These are phyloP conservation scores for Melitaea cinxia DNA, from an alignment of 1,140 invertebrate species.

Conservation along the genomic window DNA sequence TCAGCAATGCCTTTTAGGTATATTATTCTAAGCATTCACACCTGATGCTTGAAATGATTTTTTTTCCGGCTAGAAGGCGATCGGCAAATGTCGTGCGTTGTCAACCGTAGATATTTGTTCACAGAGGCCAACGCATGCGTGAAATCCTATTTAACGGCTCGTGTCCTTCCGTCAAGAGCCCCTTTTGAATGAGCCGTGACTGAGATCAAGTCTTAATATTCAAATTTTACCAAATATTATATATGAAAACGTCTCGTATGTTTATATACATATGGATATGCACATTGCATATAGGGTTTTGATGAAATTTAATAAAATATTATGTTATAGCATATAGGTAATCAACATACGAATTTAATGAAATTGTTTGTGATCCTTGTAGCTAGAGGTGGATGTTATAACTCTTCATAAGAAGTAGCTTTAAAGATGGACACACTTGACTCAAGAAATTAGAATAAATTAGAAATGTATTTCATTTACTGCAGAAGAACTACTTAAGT, in stretches of 20 bases:
- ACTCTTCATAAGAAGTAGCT: too few relatives aligned
- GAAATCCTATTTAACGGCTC: slow-evolving; percentile 79
- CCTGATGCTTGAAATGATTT: slow-evolving; percentile 10
- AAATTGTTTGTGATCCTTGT: too few relatives aligned
- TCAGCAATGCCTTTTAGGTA: not conserved
- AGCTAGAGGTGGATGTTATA: too few relatives aligned
- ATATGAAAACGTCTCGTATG: not conserved
- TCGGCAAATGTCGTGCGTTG: slow-evolving; percentile 69
- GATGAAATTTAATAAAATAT: too few relatives aligned
- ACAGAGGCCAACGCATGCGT: slow-evolving; percentile 75
- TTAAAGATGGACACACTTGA: too few relatives aligned
- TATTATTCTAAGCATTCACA: not conserved
- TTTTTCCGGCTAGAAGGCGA: slow-evolving; percentile 39
- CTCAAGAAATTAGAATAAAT: too few relatives aligned
- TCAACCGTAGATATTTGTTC: slow-evolving; percentile 78
- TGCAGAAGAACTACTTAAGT: too few relatives aligned
- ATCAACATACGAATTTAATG: too few relatives aligned
- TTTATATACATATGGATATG: too few relatives aligned
- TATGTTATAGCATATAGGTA: too few relatives aligned
- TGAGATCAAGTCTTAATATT: slow-evolving; percentile 47
- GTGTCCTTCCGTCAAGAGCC: slow-evolving; percentile 72
- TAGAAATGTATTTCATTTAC: too few relatives aligned
- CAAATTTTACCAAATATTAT: slow-evolving; percentile 61
- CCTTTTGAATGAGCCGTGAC: slow-evolving; percentile 71
- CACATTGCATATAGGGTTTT: too few relatives aligned